Percentiles rank a stretch among this genome's conserved stretches.
These are phyloP conservation scores for Fragum sueziense DNA, from an alignment of 2,888 invertebrate species.

Conservation along the genomic window DNA sequence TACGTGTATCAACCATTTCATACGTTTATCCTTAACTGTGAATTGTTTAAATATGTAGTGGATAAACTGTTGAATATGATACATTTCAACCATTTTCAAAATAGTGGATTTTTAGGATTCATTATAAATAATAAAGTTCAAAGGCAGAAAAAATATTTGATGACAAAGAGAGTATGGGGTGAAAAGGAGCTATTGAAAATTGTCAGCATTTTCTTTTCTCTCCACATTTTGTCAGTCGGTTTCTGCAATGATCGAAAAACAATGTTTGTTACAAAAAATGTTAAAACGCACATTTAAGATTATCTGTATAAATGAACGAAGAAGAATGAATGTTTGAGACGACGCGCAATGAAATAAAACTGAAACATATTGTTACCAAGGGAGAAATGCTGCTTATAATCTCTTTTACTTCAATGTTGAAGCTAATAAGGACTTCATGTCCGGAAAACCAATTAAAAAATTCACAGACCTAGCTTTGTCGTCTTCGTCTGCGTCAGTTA, in stretches of 20 bases:
- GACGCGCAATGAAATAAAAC: no score
- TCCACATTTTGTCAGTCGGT: no score
- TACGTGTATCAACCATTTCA: neutral
- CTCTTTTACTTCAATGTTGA: neutral
- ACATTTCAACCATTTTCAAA: neutral
- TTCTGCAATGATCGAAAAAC: no score
- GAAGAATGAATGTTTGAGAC: no score
- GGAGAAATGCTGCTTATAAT: neutral
- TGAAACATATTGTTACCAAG: neutral
- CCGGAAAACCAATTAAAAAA: neutral
- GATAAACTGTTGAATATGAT: neutral
- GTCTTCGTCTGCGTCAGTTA: neutral
- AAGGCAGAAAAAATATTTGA: neutral
- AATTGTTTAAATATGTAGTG: neutral
- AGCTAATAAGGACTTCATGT: neutral
- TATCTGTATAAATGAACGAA: no score
- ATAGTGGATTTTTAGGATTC: neutral
- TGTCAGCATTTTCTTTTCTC: no score
- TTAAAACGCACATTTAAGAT: no score
- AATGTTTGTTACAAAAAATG: no score
- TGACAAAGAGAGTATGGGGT: neutral
- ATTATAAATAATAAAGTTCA: neutral
- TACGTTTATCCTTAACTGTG: neutral
- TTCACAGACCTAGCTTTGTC: neutral
- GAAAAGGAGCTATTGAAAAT: neutral